phyloP scores from a whole-genome alignment of 2,888 invertebrate genomes.

The Julus scanicus region DNA sequence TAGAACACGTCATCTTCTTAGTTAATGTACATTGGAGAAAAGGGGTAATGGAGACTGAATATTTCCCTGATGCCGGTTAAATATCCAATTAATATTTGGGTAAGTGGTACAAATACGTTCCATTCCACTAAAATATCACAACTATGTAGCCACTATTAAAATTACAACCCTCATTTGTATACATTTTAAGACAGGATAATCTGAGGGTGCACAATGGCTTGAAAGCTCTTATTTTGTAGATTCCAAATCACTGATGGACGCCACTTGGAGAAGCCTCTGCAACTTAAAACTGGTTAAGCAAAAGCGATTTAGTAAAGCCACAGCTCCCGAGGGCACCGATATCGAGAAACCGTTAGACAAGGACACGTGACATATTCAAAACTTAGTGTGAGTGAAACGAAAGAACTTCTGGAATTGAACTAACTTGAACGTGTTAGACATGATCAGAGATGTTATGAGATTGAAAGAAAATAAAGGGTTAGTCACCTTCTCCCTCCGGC shows the following conservation, averaged over 20 bases:
- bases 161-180: too few species aligned
- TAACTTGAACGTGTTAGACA: slow-evolving; percentile 45
- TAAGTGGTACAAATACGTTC: too few species aligned
- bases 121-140: too few species aligned
- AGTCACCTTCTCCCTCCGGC: slow-evolving; percentile 56
- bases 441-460: slow-evolving; percentile 49
- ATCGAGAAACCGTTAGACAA: slow-evolving; percentile 2
- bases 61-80: too few species aligned
- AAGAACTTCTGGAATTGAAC: slow-evolving; percentile 6
- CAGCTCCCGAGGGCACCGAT: not conserved
- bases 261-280: not conserved
- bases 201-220: too few species aligned
- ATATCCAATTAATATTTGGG: too few species aligned
- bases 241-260: not conserved
- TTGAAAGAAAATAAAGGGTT: slow-evolving; percentile 51
- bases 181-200: too few species aligned
- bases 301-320: slow-evolving; percentile 15
- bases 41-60: too few species aligned
- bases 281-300: not conserved
- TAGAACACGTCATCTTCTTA: too few species aligned
- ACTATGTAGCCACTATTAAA: too few species aligned
- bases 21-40: too few species aligned
- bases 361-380: slow-evolving; percentile 21
- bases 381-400: slow-evolving; percentile 40
- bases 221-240: too few species aligned